A percentile compares a stretch with the other conserved stretches of the same genome.
Conservation (phyloP, 2,888 invertebrate genomes). For the Phyllotreta striolata region DNA sequence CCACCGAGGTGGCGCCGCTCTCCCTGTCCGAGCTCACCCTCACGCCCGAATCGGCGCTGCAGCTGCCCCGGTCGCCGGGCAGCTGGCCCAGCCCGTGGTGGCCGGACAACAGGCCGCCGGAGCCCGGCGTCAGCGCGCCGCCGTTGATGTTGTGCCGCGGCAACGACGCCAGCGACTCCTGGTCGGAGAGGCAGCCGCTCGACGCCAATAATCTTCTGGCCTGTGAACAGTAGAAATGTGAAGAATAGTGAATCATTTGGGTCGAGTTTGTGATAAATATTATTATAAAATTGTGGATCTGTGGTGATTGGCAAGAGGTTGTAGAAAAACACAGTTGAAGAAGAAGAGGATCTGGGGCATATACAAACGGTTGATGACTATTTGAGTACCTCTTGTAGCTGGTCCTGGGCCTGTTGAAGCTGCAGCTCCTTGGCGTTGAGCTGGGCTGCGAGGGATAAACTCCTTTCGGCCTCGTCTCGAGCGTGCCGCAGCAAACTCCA, state of each 20-base stretch:
- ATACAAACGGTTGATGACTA: neutral
- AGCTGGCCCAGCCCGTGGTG: constrained; percentile 63
- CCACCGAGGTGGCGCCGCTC: constrained; percentile 82
- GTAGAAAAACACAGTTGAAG: no score
- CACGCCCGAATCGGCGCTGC: constrained; percentile 87
- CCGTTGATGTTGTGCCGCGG: constrained; percentile 67
- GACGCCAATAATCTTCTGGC: constrained; percentile 78
- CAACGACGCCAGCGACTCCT: constrained; percentile 78
- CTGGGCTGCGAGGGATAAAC: constrained; percentile 85
- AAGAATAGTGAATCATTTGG: no score
- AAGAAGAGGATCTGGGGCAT: no score
- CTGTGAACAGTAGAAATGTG: constrained; percentile 56
- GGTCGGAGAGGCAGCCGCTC: constrained; percentile 84
- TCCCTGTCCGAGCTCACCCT: constrained; percentile 84
- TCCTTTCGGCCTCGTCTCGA: constrained; percentile 88
- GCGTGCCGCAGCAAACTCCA: constrained; percentile 89
- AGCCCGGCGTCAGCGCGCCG: constrained; percentile 70
- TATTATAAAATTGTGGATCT: no score
- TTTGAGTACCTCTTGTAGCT: constrained; percentile 76
- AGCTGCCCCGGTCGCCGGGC: constrained; percentile 79
- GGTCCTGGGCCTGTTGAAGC: constrained; percentile 84
- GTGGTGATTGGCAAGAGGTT: no score
- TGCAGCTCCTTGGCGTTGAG: constrained; percentile 87
- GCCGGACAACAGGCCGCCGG: constrained; percentile 63
- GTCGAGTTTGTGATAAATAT: no score